Conservation (phyloP, 2,888 invertebrate species). For the Trichopoda pennipes region DNA sequence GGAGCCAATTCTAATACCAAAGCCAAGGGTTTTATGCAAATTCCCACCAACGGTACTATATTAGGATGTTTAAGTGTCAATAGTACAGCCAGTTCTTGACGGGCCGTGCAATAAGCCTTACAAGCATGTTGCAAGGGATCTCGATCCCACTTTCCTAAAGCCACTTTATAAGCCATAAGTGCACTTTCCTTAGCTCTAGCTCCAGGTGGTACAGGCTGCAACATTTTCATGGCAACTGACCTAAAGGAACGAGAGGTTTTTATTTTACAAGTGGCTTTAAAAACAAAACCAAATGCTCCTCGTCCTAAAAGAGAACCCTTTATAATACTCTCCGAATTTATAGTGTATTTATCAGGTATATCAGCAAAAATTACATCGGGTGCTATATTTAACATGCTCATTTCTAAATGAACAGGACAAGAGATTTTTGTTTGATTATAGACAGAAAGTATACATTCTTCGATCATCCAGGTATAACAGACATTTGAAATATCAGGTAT, state of each 20-base stretch:
- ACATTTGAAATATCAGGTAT: conserved; percentile 78
- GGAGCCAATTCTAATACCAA: conserved; percentile 95
- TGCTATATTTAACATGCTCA: conserved; percentile 89
- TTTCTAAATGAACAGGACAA: conserved; percentile 91
- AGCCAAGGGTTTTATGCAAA: conserved; percentile 93
- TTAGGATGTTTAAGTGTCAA: conserved; percentile 92
- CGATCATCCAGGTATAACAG: conserved; percentile 93
- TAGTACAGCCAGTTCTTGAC: conserved; percentile 96
- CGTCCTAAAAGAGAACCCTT: conserved; percentile 90
- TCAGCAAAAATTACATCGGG: conserved; percentile 97
- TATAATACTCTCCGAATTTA: conserved; percentile 90
- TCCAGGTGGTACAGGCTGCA: conserved; percentile 95
- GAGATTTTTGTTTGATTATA: conserved; percentile 87
- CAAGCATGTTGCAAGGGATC: conserved; percentile 96
- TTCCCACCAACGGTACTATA: conserved; percentile 95
- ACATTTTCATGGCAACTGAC: conserved; percentile 96
- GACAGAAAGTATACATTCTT: conserved; percentile 95
- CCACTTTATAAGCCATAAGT: conserved; percentile 83
- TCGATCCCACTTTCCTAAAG: conserved; percentile 94
- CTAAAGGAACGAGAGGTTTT: conserved; percentile 83
- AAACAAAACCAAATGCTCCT: conserved; percentile 99
- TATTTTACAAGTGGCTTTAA: conserved; percentile 88
- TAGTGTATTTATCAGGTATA: conserved; percentile 89
- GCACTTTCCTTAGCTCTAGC: conserved; percentile 81
- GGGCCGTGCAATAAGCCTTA: conserved; percentile 97